These are phyloP conservation scores for Elysia crispata DNA, from an alignment of 2,888 invertebrate genomes.

Conservation along the genomic window DNA sequence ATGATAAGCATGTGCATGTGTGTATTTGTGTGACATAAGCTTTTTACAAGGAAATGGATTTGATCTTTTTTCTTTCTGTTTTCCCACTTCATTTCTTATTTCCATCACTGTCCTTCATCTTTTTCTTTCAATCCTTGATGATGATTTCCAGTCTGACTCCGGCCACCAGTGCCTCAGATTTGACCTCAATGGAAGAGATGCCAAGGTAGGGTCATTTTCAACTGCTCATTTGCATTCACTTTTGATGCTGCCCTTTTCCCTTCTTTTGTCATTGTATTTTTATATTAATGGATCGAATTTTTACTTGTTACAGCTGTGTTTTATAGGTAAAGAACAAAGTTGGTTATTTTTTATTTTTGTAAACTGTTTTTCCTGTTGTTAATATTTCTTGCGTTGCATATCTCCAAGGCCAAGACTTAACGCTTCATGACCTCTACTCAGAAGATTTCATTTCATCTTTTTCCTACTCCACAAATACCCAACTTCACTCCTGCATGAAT, in stretches of 20 bases:
- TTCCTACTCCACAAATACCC: no score
- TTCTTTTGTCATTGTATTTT: background rate
- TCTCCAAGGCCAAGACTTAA: background rate
- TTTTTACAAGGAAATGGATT: no score
- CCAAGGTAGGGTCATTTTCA: constrained; percentile 43
- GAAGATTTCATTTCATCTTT: background rate
- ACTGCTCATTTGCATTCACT: background rate
- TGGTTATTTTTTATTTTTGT: constrained; percentile 10
- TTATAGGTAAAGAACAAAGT: background rate
- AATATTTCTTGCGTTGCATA: background rate
- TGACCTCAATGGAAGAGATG: constrained; percentile 46
- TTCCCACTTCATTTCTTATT: no score
- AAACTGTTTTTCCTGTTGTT: background rate
- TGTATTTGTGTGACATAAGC: no score
- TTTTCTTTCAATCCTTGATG: no score
- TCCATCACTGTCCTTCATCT: no score
- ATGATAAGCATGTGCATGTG: no score
- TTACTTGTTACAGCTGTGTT: no score
- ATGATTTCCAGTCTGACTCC: constrained; percentile 53
- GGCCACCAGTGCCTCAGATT: constrained; percentile 46
- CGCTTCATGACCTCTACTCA: background rate
- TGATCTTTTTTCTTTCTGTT: no score
- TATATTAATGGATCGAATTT: background rate
- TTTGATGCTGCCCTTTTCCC: background rate
- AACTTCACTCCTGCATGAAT: no score